phyloP scores from a whole-genome alignment of 53 echinoderm and acorn worm genomes.

The Apostichopus leukothele region DNA sequence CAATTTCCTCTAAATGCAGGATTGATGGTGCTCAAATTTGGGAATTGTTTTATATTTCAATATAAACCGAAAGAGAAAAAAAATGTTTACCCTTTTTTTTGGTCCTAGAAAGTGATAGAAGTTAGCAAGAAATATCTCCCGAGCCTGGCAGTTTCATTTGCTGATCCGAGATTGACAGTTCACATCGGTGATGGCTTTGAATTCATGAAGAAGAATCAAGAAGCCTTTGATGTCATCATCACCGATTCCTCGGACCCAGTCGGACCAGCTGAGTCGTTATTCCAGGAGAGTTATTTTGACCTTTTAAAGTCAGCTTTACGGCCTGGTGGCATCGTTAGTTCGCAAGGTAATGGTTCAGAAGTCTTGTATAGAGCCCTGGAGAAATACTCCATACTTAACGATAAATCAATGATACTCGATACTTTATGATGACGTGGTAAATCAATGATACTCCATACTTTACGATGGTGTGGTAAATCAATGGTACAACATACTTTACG shows the following conservation, averaged over 20 bases:
- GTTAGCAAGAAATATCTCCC: conserved; percentile 89
- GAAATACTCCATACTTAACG: not conserved
- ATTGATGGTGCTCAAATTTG: too few species aligned
- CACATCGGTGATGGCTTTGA: conserved; percentile 92
- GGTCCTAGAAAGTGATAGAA: conserved; percentile 73
- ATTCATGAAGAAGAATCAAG: conserved; percentile 78
- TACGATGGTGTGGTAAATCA: too few species aligned
- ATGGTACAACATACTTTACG: too few species aligned
- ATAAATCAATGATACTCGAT: too few species aligned
- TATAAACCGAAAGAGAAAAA: too few species aligned
- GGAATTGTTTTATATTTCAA: too few species aligned
- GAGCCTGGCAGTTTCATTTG: conserved; percentile 70
- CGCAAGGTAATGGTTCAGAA: conserved; percentile 68
- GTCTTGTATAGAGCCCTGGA: not conserved
- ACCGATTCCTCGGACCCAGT: conserved; percentile 94
- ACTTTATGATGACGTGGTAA: too few species aligned
- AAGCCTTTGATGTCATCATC: conserved; percentile 87
- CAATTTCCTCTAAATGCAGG: too few species aligned
- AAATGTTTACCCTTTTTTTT: too few species aligned
- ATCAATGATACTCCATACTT: too few species aligned
- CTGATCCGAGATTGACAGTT: conserved; percentile 70
- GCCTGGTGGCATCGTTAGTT: conserved; percentile 79
- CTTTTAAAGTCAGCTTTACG: conserved; percentile 80
- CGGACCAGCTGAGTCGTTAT: conserved; percentile 83
- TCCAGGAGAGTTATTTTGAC: conserved; percentile 80